Evolutionary conservation across 2,113 vertebrate genomes (phyloP), one percentile per base, ranked within the genome.

Genomic region (Hystrix brachyura): DNA sequence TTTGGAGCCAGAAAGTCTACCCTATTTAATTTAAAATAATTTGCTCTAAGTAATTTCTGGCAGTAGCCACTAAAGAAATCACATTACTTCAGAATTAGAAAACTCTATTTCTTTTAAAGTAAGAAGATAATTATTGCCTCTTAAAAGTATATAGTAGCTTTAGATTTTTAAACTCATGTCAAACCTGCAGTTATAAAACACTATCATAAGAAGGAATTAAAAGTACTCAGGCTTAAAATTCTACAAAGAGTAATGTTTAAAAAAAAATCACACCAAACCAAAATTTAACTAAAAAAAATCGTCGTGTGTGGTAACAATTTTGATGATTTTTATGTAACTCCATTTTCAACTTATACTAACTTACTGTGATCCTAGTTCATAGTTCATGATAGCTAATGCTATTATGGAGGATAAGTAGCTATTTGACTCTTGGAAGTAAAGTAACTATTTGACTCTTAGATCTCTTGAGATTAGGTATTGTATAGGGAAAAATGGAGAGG

Each of bases 21-120:
- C 17, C 59, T 78, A 27, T 96, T 97, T 97, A 89, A 79, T 96
- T 97, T 78, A 95, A 96, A 91, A 94, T 96, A 85, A 97, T 97
- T 94, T 94, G 1, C 81, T 88, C 65, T 96, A 23, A 96, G 90
- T 86, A 57, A 86, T 74, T 96, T 59, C 87, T 55, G 38, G 18
- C 17, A 8, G 2, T 78, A 91, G 51, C 21, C 69, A 95, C 29
- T 91, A 91, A 84, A 94, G 46, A 97, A 71, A 85, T 93, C 48
- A 89, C 1, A 3, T 91, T 96, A 90, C 81, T 95, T n/a, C 84
- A 38, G 2, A 65, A 89, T 96, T 97, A 95, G 87, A 11, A 87
- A 96, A 57, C 83, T 86, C 59, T 62, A 93, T 87, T 95, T 96
- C 48, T 85, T 87, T 91, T 93, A 86, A 13, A 55, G 21, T 72